phyloP scores from a whole-genome alignment of 2,113 vertebrate species.

The Cygnus atratus region DNA sequence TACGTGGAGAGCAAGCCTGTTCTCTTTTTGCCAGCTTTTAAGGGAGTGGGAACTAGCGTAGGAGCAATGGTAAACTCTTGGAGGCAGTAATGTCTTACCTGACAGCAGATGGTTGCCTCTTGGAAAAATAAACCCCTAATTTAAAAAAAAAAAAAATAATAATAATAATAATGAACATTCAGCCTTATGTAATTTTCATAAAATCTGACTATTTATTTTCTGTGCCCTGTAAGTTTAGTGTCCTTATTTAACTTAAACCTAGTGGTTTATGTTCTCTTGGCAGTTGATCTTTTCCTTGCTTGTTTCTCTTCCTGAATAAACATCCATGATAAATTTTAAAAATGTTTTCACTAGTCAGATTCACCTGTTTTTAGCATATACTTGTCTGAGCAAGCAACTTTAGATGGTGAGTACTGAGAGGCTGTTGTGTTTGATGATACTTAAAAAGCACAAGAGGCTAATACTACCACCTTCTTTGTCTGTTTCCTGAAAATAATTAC shows the following conservation, averaged over 20 bases:
- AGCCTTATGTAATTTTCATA: neutral
- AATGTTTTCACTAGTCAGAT: neutral
- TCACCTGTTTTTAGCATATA: neutral
- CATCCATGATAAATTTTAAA: neutral
- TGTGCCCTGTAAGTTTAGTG: neutral
- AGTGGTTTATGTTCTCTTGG: neutral
- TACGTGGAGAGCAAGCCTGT: neutral
- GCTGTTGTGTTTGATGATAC: neutral
- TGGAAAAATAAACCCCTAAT: neutral
- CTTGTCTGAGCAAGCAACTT: neutral
- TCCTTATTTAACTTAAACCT: neutral
- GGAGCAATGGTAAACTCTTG: neutral
- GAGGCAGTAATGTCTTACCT: neutral
- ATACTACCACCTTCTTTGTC: neutral
- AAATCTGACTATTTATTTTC: neutral
- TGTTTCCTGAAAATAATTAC: neutral
- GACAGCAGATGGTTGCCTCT: neutral
- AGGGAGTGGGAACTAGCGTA: neutral
- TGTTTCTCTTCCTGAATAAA: neutral
- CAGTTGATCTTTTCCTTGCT: neutral
- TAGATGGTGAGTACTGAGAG: neutral
- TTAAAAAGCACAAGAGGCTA: neutral
- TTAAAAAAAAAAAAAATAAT: neutral
- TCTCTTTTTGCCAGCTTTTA: neutral
- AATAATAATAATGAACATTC: neutral